phyloP scores from a whole-genome alignment of 1,140 invertebrate genomes.

The Aphaenogaster ashmeadi region DNA sequence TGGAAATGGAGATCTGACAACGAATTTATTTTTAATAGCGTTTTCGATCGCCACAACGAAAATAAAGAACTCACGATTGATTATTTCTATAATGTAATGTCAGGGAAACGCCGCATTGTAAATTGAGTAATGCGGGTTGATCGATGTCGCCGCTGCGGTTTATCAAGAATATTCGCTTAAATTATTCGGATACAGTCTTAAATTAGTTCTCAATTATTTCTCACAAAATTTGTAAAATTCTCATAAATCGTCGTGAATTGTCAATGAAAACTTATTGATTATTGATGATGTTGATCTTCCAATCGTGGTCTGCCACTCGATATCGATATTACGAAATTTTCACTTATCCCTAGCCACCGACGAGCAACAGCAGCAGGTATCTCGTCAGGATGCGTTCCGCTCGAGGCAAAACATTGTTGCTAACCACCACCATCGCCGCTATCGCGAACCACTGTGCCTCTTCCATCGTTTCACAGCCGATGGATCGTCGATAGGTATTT shows the following conservation, averaged over 20 bases:
- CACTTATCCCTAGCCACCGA: constrained; percentile 4
- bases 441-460: constrained; percentile 43
- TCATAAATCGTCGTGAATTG: background rate
- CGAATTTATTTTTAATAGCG: constrained; percentile 27
- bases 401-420: constrained; percentile 63
- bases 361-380: constrained; percentile 23
- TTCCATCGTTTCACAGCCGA: constrained; percentile 65
- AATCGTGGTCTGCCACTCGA: background rate
- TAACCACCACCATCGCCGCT: constrained; percentile 63
- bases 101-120: background rate
- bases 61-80: background rate
- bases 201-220: background rate
- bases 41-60: background rate
- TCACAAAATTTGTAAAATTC: background rate
- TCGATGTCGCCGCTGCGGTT: background rate
- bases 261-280: background rate
- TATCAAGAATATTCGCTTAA: background rate
- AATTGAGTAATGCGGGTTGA: background rate
- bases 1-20: constrained; percentile 14
- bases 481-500: constrained; percentile 80
- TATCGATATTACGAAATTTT: constrained; percentile 24
- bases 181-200: background rate
- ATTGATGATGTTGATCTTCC: background rate
- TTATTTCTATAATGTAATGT: constrained; percentile 2
- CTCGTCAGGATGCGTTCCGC: constrained; percentile 56